Percentiles rank a stretch among this genome's conserved stretches.
phyloP scores from a whole-genome alignment of 1,140 invertebrate species.

The Apis mellifera region DNA sequence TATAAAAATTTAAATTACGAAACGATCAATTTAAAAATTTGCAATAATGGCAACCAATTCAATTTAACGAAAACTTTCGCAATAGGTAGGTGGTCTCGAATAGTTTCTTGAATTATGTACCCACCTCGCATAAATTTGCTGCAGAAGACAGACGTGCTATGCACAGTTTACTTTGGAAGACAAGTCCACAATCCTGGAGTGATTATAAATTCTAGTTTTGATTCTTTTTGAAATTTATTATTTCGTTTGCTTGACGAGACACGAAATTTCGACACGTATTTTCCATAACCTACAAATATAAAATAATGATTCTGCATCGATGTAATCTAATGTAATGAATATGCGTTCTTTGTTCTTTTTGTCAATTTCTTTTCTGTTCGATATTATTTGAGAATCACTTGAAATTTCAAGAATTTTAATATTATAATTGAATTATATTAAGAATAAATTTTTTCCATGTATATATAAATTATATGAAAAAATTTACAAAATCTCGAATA shows the following conservation, averaged over 20 bases:
- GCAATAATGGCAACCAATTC: too few relatives aligned
- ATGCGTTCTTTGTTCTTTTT: too few relatives aligned
- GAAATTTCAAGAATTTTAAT: too few relatives aligned
- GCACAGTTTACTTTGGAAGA: background rate
- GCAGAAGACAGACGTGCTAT: background rate
- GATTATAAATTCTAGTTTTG: background rate
- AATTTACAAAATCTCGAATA: too few relatives aligned
- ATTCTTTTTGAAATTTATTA: background rate
- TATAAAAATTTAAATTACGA: too few relatives aligned
- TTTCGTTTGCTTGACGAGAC: background rate
- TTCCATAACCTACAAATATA: background rate
- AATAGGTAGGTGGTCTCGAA: background rate
- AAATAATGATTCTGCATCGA: background rate
- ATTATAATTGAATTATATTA: too few relatives aligned
- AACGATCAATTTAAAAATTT: too few relatives aligned
- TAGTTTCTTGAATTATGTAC: conserved; percentile 1
- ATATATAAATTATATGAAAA: too few relatives aligned
- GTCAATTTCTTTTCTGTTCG: too few relatives aligned
- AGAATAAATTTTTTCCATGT: too few relatives aligned
- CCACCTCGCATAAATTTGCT: background rate
- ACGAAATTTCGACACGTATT: background rate
- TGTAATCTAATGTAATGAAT: too few relatives aligned
- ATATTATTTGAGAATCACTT: too few relatives aligned
- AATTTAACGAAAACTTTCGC: background rate
- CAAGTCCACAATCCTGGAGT: background rate